These are phyloP conservation scores for Corbicula japonica DNA, from an alignment of 2,888 invertebrate genomes.

Conservation along the genomic window DNA sequence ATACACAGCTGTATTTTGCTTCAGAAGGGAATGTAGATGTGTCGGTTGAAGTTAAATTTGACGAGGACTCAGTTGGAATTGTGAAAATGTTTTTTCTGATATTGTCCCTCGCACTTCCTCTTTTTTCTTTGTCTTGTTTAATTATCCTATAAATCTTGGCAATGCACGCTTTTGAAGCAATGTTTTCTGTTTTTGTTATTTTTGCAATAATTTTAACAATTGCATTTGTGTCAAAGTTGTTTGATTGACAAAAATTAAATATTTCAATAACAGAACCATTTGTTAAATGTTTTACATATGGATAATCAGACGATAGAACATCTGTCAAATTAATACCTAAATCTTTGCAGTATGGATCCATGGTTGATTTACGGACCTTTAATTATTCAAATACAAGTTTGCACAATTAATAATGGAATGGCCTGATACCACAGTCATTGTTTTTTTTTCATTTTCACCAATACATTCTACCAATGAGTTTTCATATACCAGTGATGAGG, in stretches of 20 bases:
- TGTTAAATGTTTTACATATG: background rate
- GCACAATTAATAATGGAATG: no score
- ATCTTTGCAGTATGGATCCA: constrained; percentile 6
- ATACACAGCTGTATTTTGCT: no score
- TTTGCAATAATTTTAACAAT: background rate
- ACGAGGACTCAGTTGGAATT: constrained; percentile 3
- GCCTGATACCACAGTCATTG: no score
- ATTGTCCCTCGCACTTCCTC: no score
- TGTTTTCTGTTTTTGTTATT: background rate
- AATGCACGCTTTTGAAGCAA: background rate
- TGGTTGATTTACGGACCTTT: no score
- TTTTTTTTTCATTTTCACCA: no score
- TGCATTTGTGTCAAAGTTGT: background rate
- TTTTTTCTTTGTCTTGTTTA: constrained; percentile 5
- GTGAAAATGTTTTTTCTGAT: background rate
- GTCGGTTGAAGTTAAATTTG: background rate
- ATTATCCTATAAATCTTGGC: background rate
- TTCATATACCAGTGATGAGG: no score
- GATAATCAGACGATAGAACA: background rate
- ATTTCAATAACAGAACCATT: constrained; percentile 10
- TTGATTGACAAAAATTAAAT: background rate
- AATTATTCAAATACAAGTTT: no score
- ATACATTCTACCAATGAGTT: no score
- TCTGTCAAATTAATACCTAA: background rate
- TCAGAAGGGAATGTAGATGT: background rate